These are phyloP conservation scores for Stenoptilia bipunctidactyla DNA, from an alignment of 2,888 invertebrate species.

Conservation along the genomic window DNA sequence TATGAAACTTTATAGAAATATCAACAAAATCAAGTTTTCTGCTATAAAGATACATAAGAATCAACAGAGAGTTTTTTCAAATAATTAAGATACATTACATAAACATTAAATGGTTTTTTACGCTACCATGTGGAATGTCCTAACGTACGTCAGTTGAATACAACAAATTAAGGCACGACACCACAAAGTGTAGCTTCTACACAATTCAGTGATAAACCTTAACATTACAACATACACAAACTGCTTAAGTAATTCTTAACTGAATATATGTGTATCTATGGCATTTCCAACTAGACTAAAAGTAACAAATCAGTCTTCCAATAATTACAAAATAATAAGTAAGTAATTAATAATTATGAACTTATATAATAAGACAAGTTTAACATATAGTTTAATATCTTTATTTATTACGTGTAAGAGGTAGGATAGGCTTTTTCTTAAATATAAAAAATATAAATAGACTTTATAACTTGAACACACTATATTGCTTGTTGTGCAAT, in stretches of 20 bases:
- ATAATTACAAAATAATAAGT: constrained; percentile 59
- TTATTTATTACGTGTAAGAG: background rate
- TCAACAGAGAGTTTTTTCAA: constrained; percentile 4
- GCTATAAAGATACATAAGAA: background rate
- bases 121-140: constrained; percentile 36
- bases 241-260: background rate
- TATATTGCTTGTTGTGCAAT: background rate
- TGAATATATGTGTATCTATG: constrained; percentile 48
- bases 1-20: constrained; percentile 8
- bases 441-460: constrained; percentile 1
- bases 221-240: constrained; percentile 23
- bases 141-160: constrained; percentile 27
- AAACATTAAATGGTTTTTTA: no score
- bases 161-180: constrained; percentile 66
- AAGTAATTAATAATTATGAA: constrained; percentile 24
- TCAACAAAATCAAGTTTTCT: constrained; percentile 5
- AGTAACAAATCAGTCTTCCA: constrained; percentile 71
- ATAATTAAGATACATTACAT: background rate
- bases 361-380: constrained; percentile 33
- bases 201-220: constrained; percentile 41
- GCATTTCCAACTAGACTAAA: constrained; percentile 69
- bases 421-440: background rate
- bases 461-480: constrained; percentile 1
- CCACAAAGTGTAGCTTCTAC: constrained; percentile 50
- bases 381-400: constrained; percentile 18